Base-by-base conservation (phyloP, 2,888 invertebrate genomes). In the Dinocampus coccinellae region DNA sequence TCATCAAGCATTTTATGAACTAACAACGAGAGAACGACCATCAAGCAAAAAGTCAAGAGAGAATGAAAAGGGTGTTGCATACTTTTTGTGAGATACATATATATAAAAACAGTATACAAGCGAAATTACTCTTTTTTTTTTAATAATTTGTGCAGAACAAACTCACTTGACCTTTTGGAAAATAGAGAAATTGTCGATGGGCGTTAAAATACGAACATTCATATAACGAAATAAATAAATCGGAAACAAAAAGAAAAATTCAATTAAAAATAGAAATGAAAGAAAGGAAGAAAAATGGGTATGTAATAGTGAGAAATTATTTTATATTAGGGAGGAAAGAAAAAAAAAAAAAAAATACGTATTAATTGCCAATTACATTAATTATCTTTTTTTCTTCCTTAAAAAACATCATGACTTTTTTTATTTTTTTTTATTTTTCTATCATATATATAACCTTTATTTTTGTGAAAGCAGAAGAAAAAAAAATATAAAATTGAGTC, bases 1-100 rank as follows among this genome's bases (percentile, higher is more conserved):
- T 65, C 55, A 65, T 65, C 65, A 65, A 65, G 55, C 36, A 55
- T 65, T 65, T 65, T 55, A 65, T 65, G 65, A 65, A 65, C 33
- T 65, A 29, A 36, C 64, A 16, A 52, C 47, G 34, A 55, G 29
- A 22, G 36, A n/a, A 13, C 60, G 10, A 39, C 29, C 9, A 7
- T n/a, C n/a, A 20, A 57, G 47, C 53, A 63, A 29, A 65, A 39
- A 62, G 39, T 61, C 36, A 39, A 58, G 53, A 47, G 61, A 58
- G 29, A 22, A 42, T 10, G 26, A 39, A 58, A 58, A 34, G 39
- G 42, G 20, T 33, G n/a, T 20, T 29, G 26, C 33, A 20, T 24
- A 9, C 36, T 11, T 52, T n/a, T 6, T 64, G 2, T 34, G 52
- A 64, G 29, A 34, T 53, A 22, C 4, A 10, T 9, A 20, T 26